Conservation (phyloP, 2,888 invertebrate genomes). For the Netelia virgata region DNA sequence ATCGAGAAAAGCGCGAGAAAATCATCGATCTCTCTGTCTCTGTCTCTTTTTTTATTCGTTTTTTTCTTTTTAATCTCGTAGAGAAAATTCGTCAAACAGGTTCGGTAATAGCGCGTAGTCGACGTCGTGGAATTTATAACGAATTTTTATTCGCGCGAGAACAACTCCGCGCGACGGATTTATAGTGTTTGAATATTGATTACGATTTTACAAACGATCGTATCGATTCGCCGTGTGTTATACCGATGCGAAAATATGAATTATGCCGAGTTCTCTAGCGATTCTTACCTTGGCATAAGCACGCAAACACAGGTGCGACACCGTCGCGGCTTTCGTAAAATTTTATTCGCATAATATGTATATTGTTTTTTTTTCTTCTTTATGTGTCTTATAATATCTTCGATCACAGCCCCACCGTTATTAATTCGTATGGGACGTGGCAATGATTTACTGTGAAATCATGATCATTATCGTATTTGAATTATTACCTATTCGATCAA, state of each 20-base stretch:
- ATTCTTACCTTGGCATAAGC: not conserved
- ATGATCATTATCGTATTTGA: no score
- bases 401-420: no score
- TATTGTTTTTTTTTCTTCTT: not conserved
- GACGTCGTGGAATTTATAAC: not conserved
- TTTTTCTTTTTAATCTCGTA: not conserved
- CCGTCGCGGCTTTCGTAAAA: not conserved
- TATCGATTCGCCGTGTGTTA: not conserved
- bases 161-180: constrained; percentile 1
- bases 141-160: not conserved
- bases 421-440: no score
- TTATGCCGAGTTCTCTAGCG: not conserved
- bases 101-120: constrained; percentile 1
- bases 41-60: not conserved
- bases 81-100: constrained; percentile 40
- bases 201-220: not conserved
- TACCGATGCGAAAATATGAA: not conserved
- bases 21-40: not conserved
- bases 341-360: not conserved
- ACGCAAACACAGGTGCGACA: constrained; percentile 26
- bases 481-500: no score
- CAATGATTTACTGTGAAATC: no score
- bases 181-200: constrained; percentile 8
- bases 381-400: no score
- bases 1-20: constrained; percentile 37